A percentile compares a stretch with the other conserved stretches of the same genome.
phyloP scores from a whole-genome alignment of 2,113 vertebrate genomes.

The Vulpes ferrilata region DNA sequence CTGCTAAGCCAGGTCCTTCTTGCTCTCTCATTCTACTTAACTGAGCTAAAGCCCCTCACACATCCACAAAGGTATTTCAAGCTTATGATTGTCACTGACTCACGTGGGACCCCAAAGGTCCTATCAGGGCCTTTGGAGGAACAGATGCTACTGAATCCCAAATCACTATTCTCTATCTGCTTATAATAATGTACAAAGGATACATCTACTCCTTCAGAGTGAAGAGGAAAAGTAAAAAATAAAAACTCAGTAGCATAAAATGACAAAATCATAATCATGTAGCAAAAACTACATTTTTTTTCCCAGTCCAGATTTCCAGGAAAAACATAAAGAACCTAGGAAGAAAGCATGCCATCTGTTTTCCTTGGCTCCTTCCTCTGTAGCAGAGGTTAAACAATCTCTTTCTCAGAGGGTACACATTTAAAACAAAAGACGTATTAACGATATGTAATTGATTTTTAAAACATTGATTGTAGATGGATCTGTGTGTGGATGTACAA shows the following conservation, averaged over 20 bases:
- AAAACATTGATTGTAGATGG: not conserved
- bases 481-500: not conserved
- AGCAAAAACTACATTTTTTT: constrained; percentile 17
- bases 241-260: not conserved
- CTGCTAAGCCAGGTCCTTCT: not conserved
- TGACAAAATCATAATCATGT: not conserved
- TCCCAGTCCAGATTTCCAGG: not conserved
- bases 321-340: constrained; percentile 1
- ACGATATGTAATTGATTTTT: not conserved
- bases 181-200: not conserved
- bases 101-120: not conserved
- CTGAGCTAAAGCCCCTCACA: not conserved
- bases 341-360: not conserved
- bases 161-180: not conserved
- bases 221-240: not conserved
- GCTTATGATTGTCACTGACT: not conserved
- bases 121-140: not conserved
- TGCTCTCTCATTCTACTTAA: not conserved
- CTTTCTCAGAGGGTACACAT: not conserved
- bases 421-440: not conserved
- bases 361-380: not conserved
- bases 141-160: not conserved
- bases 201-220: not conserved
- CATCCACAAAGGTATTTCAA: not conserved
- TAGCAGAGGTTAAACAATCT: not conserved